Base-by-base conservation (phyloP, 2,888 invertebrate genomes). In the Pterobdella sp. region DNA sequence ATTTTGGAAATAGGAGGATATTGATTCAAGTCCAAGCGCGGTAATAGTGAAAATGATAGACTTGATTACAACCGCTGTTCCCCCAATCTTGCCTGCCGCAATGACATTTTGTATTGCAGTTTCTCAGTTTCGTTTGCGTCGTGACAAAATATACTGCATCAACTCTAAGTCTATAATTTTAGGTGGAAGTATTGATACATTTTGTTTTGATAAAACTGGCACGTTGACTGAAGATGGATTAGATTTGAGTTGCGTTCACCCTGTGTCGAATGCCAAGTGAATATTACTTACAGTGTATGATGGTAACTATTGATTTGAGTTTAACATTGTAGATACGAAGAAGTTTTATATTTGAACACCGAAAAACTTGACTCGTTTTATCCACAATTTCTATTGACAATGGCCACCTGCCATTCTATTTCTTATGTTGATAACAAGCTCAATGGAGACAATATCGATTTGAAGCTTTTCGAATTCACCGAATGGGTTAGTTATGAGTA, bases 211-310 rank as follows among this genome's bases (percentile, higher is more conserved):
- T 75, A 84, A 84, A 90, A 93, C 93, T 69, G 93, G 93, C 42
- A 93, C 93, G 7, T 84, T 93, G 78, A 93, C 93, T 0, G 91
- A 93, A 82, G 93, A 93, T 81, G 92, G 92, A 0, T 32, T 68
- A 4, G 68, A 68, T 36, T 22, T 68, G 37, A 37, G 7, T 31
- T 75, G 77, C 75, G 68, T 32, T 29, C 68, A 68, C n/a, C 68
- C 68, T 4, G 4, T 26, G 18, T 7, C 60, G 7, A 22, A 56
- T 26, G n/a, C 10, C n/a, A 56, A 26, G 60, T 56, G n/a, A n/a
- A n/a, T n/a, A n/a, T n/a, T n/a, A n/a, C n/a, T n/a, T n/a, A n/a
- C n/a, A n/a, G n/a, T n/a, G n/a, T n/a, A n/a, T n/a, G n/a, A n/a
- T n/a, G n/a, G n/a, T n/a, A n/a, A n/a, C n/a, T n/a, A n/a, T n/a